Evolutionary conservation across 37 sponge, comb jelly and placozoan genomes (phyloP), one percentile per base, ranked within the genome.

Genomic region (Spongilla lacustris): DNA sequence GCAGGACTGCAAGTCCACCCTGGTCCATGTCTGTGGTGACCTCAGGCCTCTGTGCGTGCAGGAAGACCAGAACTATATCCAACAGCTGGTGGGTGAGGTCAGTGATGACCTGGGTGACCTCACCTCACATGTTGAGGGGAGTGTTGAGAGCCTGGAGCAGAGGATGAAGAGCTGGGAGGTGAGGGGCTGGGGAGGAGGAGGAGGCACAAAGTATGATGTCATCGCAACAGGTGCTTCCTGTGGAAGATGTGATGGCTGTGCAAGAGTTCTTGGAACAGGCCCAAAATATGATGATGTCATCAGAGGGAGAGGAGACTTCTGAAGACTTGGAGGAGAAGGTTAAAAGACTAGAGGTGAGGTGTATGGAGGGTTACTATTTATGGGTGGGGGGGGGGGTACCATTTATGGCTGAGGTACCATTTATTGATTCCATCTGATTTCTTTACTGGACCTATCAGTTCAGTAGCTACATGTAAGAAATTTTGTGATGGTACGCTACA

Each of bases 101-200:
- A 74, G 32, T 19, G 69, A 27, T 12, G 73, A 48, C 32, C 34
- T 50, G 28, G 75, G 49, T 69, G 27, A 38, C 35, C 68, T 91
- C 27, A 23, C 73, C 17, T 36, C 82, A 29, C 71, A 74, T 27
- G 70, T 86, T 31, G 68, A 46, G 1, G 41, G 69, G 34, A 28
- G 73, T 34, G n/a, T 41, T 27, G 77, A 74, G 23, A 19, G 58
- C 19, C 36, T 92, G 25, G 92, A 92, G 23, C 68, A 81, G 27
- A 74, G 89, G 75, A 71, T 84, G 19, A 84, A 85, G 78, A 88
- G 89, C 69, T 90, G 90, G 90, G 49, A 85, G 82, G 84, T 87
- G 21, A 79, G 86, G 27, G 28, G 6, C 28, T 27, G 28, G 27
- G 27, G 25, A 28, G 25, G 71, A 69, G 36, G 50, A 10, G 29